Conservation (phyloP, 2,888 invertebrate genomes). For the Salticus scenicus region DNA sequence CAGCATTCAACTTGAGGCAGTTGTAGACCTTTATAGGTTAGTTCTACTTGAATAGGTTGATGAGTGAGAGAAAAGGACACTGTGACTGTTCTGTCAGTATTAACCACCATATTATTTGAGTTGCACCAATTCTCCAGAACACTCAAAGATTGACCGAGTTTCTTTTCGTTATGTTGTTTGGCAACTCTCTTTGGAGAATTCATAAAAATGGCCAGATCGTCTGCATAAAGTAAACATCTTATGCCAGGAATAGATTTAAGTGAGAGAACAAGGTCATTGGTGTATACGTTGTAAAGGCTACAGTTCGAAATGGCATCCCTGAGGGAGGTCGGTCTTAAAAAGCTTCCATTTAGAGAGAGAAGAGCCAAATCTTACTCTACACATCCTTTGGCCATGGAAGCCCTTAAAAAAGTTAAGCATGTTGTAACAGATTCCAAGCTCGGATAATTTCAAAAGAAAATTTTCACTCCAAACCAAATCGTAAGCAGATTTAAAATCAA, state of each 20-base stretch:
- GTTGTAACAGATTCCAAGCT: not conserved
- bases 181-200: not conserved
- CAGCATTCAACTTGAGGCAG: not conserved
- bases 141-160: not conserved
- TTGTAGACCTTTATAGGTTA: not conserved
- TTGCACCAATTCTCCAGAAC: not conserved
- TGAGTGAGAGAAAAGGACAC: slow-evolving; percentile 2
- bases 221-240: slow-evolving; percentile 7
- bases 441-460: not conserved
- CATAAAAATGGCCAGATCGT: slow-evolving; percentile 10
- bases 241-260: not conserved
- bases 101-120: too few relatives aligned
- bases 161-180: not conserved
- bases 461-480: not conserved
- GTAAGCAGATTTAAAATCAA: not conserved
- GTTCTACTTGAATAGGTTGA: not conserved
- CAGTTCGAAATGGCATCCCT: slow-evolving; percentile 23
- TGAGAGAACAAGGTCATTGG: slow-evolving; percentile 21
- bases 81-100: not conserved
- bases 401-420: not conserved
- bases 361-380: not conserved
- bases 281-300: not conserved
- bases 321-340: not conserved
- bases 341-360: not conserved
- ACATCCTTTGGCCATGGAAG: not conserved